Evolutionary conservation across 2,888 invertebrate genomes (phyloP).

Genomic region (Baccha elongata): DNA sequence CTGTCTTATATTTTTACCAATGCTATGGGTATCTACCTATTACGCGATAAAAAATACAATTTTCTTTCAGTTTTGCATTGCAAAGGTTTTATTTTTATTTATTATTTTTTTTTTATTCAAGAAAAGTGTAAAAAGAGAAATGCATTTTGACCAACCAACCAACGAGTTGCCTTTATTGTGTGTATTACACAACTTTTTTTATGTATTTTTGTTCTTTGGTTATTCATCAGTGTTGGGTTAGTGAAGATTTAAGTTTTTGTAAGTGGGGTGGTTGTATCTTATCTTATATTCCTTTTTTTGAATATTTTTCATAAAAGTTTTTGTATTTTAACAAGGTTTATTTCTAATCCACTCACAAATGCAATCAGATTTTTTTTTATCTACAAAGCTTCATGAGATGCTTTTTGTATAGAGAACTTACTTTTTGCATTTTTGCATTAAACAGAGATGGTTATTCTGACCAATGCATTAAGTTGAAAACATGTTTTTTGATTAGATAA

Average conservation of each 20-base stretch:
- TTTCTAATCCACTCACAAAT: not conserved
- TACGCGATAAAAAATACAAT: conserved; percentile 35
- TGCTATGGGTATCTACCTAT: not conserved
- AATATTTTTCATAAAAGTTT: not conserved
- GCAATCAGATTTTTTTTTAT: not conserved
- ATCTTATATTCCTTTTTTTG: not conserved
- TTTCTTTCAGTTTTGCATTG: conserved; percentile 29
- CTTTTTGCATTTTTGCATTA: no score
- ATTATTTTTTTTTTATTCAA: not conserved
- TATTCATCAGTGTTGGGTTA: conserved; percentile 6
- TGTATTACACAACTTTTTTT: not conserved
- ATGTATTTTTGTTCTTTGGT: not conserved
- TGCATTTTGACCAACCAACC: conserved; percentile 23
- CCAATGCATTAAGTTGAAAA: no score
- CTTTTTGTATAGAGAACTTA: no score
- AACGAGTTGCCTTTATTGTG: conserved; percentile 4
- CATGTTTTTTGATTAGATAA: no score
- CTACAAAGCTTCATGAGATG: no score
- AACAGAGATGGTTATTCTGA: no score
- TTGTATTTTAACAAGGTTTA: not conserved
- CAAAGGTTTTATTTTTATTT: not conserved
- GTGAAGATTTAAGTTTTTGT: not conserved
- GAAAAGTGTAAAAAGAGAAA: not conserved
- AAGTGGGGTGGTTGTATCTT: not conserved
- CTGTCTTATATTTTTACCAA: conserved; percentile 14